These are phyloP conservation scores for Cantharis nigra DNA, from an alignment of 2,888 invertebrate species.

Conservation along the genomic window DNA sequence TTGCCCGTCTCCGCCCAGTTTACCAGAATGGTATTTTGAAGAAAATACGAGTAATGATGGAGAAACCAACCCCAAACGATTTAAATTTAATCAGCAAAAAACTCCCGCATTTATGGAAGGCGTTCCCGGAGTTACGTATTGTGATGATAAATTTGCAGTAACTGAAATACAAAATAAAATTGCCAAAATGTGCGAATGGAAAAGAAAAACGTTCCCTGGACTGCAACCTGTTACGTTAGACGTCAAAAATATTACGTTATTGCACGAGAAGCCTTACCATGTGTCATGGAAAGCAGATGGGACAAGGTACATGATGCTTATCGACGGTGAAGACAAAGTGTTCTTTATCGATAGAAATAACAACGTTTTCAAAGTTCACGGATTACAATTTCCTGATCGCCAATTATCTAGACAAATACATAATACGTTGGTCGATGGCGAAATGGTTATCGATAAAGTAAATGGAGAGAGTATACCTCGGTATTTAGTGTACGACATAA, in stretches of 20 bases:
- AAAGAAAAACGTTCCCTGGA: conserved; percentile 51
- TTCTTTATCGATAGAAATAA: conserved; percentile 96
- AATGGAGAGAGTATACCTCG: conserved; percentile 77
- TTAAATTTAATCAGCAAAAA: conserved; percentile 47
- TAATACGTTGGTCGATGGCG: conserved; percentile 93
- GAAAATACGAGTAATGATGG: not conserved
- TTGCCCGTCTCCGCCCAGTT: conserved; percentile 72
- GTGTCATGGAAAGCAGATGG: conserved; percentile 99
- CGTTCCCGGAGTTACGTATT: conserved; percentile 75
- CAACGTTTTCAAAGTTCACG: conserved; percentile 83
- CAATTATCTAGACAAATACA: conserved; percentile 75
- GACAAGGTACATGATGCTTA: conserved; percentile 95
- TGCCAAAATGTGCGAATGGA: conserved; percentile 84
- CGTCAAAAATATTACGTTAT: conserved; percentile 71
- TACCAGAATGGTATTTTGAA: conserved; percentile 88
- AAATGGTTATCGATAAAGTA: conserved; percentile 94
- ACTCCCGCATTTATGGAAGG: conserved; percentile 85
- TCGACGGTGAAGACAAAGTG: conserved; percentile 83
- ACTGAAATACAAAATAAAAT: conserved; percentile 71
- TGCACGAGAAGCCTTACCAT: conserved; percentile 83
- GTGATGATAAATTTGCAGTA: conserved; percentile 64
- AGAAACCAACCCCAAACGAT: not conserved
- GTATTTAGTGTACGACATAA: conserved; percentile 93
- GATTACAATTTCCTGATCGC: conserved; percentile 77
- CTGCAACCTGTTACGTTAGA: conserved; percentile 96